Percentiles rank a stretch among this genome's conserved stretches.
Evolutionary conservation across 2,888 invertebrate genomes (phyloP).

Genomic region (Cetonia aurata): DNA sequence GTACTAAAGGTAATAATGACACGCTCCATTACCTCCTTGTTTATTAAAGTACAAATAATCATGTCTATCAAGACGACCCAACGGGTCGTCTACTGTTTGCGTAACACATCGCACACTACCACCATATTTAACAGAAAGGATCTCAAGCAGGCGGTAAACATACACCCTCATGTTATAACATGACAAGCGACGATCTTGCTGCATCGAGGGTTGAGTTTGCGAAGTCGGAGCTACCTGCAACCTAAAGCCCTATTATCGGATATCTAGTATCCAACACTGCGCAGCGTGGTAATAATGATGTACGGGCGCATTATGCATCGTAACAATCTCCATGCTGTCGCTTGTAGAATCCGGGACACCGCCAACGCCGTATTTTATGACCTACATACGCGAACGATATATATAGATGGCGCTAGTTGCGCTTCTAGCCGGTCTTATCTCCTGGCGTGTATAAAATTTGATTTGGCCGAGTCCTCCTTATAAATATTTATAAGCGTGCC

Average conservation of each 20-base stretch:
- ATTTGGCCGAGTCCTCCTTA: constrained; percentile 12
- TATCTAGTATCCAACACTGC: constrained; percentile 22
- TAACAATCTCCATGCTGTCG: constrained; percentile 9
- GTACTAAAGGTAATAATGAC: too few relatives aligned
- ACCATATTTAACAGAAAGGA: background rate
- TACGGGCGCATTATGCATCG: constrained; percentile 10
- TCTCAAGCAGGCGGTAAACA: constrained; percentile 6
- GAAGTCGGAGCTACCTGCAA: too few relatives aligned
- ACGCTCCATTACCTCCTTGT: too few relatives aligned
- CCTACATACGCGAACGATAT: constrained; percentile 16
- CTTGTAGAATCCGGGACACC: background rate
- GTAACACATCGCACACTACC: too few relatives aligned
- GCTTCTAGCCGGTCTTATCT: constrained; percentile 13
- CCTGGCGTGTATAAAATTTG: constrained; percentile 28
- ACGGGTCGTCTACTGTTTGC: too few relatives aligned
- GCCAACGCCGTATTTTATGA: constrained; percentile 9
- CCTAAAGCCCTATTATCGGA: constrained; percentile 14
- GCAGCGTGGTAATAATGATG: constrained; percentile 29
- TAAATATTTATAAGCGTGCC: constrained; percentile 27
- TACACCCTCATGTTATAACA: constrained; percentile 12
- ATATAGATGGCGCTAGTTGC: background rate
- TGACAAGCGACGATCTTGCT: background rate
- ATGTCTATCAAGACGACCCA: too few relatives aligned
- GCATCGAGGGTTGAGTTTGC: background rate
- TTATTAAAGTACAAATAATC: too few relatives aligned